These are phyloP conservation scores for Acronicta leporina DNA, from an alignment of 2,888 invertebrate species.

Conservation along the genomic window DNA sequence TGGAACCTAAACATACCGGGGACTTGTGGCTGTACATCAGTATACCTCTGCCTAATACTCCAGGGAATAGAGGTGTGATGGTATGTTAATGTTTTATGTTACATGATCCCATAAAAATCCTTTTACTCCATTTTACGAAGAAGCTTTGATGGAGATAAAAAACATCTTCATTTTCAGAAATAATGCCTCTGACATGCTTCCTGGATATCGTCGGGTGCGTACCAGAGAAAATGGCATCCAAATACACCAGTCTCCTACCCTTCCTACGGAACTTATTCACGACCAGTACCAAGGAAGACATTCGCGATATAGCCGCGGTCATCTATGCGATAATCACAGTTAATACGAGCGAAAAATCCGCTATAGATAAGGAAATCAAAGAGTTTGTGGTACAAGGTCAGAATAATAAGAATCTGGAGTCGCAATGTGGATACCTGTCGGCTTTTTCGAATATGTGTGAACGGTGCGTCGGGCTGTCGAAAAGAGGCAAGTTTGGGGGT, in stretches of 20 bases:
- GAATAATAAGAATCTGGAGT: slow-evolving; percentile 90
- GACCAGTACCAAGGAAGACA: slow-evolving; percentile 92
- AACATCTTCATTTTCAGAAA: slow-evolving; percentile 75
- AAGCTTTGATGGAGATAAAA: background rate
- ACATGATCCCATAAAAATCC: too few species aligned
- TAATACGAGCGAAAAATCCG: slow-evolving; percentile 86
- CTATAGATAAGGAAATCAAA: slow-evolving; percentile 84
- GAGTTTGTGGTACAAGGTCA: slow-evolving; percentile 87
- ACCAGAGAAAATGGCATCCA: slow-evolving; percentile 91
- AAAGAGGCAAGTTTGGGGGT: slow-evolving; percentile 79
- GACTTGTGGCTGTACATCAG: too few species aligned
- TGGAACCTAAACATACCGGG: too few species aligned
- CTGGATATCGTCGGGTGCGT: slow-evolving; percentile 95
- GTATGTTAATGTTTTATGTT: too few species aligned
- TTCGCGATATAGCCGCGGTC: slow-evolving; percentile 92
- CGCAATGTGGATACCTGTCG: slow-evolving; percentile 93
- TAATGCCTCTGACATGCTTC: slow-evolving; percentile 92
- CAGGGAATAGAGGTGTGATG: too few species aligned
- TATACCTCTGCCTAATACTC: too few species aligned
- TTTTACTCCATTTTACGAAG: too few species aligned
- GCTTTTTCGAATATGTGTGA: slow-evolving; percentile 93
- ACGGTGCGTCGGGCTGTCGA: slow-evolving; percentile 88
- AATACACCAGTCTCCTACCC: slow-evolving; percentile 90
- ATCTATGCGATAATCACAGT: slow-evolving; percentile 93
- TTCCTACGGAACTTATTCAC: slow-evolving; percentile 91